phyloP scores from a whole-genome alignment of 2,888 invertebrate species.

The Zygogramma bicolorata region DNA sequence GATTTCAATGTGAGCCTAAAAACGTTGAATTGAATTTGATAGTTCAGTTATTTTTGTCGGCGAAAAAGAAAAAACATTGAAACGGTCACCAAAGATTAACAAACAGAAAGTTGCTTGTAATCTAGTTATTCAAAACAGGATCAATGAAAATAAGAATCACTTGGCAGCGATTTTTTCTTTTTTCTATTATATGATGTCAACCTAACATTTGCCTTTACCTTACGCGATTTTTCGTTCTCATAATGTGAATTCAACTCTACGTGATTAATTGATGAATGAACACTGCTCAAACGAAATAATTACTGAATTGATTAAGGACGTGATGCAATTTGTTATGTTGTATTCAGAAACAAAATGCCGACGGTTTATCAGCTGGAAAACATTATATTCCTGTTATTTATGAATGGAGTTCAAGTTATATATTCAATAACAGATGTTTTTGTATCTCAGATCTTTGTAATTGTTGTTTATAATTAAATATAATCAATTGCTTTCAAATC shows the following conservation, averaged over 20 bases:
- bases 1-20: too few relatives aligned
- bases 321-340: constrained; percentile 1
- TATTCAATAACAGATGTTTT: constrained; percentile 7
- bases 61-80: too few relatives aligned
- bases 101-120: too few relatives aligned
- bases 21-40: too few relatives aligned
- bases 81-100: too few relatives aligned
- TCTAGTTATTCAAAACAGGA: too few relatives aligned
- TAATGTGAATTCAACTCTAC: neutral
- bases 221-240: too few relatives aligned
- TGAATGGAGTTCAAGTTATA: neutral
- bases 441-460: neutral
- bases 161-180: too few relatives aligned
- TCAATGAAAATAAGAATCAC: too few relatives aligned
- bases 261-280: neutral
- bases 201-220: too few relatives aligned
- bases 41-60: too few relatives aligned
- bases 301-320: neutral
- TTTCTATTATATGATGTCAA: too few relatives aligned
- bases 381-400: neutral
- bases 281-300: neutral
- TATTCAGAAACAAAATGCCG: neutral
- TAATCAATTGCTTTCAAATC: neutral
- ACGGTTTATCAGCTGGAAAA: neutral
- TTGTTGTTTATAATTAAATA: neutral